Conservation (phyloP, 35 echinoderm and acorn worm species). For the Hemicentrotus pulcherrimus region DNA sequence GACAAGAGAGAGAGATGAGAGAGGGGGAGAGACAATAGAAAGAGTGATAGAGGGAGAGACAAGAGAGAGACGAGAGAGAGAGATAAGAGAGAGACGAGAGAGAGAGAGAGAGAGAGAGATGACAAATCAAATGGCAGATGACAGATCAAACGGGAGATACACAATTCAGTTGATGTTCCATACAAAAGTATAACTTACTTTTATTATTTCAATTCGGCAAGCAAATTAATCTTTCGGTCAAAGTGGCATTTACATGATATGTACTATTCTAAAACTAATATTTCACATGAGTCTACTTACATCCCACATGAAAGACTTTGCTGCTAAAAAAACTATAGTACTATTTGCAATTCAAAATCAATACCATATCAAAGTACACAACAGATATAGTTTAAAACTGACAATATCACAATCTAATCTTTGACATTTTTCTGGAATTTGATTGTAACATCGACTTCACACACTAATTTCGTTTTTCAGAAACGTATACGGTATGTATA, state of each 20-base stretch:
- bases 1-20: no score
- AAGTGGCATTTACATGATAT: not conserved
- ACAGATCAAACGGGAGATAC: not conserved
- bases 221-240: not conserved
- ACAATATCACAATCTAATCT: not conserved
- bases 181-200: not conserved
- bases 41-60: no score
- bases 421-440: not conserved
- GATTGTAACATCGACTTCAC: not conserved
- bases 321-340: not conserved
- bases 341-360: not conserved
- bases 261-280: not conserved
- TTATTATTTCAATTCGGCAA: constrained; percentile 2
- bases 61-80: no score
- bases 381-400: not conserved
- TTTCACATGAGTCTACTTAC: not conserved
- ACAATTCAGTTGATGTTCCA: not conserved
- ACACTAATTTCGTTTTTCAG: not conserved
- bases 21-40: no score
- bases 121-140: no score
- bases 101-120: no score
- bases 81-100: no score
- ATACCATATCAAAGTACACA: not conserved
- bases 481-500: not conserved
- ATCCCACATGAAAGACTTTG: not conserved